Percentiles rank a stretch among this genome's conserved stretches.
Evolutionary conservation across 2,113 vertebrate species (phyloP).

Genomic region (Ia io): DNA sequence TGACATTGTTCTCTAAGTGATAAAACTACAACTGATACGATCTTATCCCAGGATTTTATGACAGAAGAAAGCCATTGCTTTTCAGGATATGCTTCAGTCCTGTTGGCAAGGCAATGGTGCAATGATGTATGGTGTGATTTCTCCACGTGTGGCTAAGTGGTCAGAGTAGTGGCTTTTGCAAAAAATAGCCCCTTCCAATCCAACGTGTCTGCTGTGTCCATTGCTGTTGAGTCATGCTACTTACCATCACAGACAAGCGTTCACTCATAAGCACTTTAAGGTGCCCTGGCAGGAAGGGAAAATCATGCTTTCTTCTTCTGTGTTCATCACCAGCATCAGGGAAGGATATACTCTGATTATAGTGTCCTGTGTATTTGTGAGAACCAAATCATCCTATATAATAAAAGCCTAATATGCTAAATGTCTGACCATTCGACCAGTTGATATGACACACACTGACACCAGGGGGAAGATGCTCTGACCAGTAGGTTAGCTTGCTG

Average conservation of each 20-base stretch:
- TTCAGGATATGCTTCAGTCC: not conserved
- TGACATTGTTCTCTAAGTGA: constrained; percentile 27
- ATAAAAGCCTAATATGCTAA: too few relatives aligned
- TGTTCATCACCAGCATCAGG: not conserved
- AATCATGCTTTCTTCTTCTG: not conserved
- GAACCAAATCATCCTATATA: not conserved
- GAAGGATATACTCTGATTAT: not conserved
- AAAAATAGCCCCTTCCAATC: not conserved
- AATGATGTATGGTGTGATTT: not conserved
- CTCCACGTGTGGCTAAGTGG: not conserved
- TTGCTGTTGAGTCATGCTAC: not conserved
- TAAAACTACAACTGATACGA: not conserved
- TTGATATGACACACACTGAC: too few relatives aligned
- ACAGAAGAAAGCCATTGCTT: not conserved
- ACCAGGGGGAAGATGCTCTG: too few relatives aligned
- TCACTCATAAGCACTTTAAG: not conserved
- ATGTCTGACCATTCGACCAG: too few relatives aligned
- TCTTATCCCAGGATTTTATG: constrained; percentile 19
- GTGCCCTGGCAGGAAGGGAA: not conserved
- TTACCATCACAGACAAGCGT: not conserved
- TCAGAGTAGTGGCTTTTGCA: not conserved
- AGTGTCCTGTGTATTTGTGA: not conserved
- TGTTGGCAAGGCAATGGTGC: not conserved
- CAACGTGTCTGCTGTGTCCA: not conserved
- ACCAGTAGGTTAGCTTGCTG: too few relatives aligned